Evolutionary conservation across 2,888 invertebrate species (phyloP), one percentile per base, ranked within the genome.

Genomic region (Entomobrya multifasciata): DNA sequence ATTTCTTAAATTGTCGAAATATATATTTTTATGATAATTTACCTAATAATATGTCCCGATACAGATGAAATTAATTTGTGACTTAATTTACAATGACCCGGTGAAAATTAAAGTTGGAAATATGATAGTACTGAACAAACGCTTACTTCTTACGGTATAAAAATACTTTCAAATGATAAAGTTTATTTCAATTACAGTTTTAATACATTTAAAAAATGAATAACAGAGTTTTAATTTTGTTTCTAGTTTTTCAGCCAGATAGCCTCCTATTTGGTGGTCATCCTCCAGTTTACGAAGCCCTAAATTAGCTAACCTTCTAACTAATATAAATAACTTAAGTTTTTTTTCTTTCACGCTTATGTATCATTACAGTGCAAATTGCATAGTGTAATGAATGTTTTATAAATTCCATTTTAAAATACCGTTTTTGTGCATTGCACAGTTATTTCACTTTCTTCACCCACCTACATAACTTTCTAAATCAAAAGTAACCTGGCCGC

Each of bases 401-500:
- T n/a, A n/a, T n/a, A n/a, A n/a, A n/a, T n/a, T n/a, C n/a, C n/a
- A n/a, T n/a, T n/a, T n/a, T n/a, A n/a, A n/a, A n/a, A n/a, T n/a
- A n/a, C n/a, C n/a, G n/a, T n/a, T n/a, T n/a, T n/a, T n/a, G n/a
- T n/a, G n/a, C n/a, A n/a, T n/a, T n/a, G n/a, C n/a, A n/a, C n/a
- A n/a, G n/a, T n/a, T n/a, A n/a, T n/a, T n/a, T n/a, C n/a, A n/a
- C n/a, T n/a, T n/a, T n/a, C n/a, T n/a, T n/a, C n/a, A n/a, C n/a
- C n/a, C n/a, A n/a, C n/a, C n/a, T n/a, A n/a, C n/a, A n/a, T 22
- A 57, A 20, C 15, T 65, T 41, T 72, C 57, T 25, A 60, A 25
- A 10, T 82, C 60, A 76, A 65, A 76, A 0, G 67, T 62, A 0
- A 84, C 47, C 57, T 88, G 88, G 17, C 85, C 88, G 13, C 87